A percentile compares a stretch with the other conserved stretches of the same genome.
Conservation (phyloP, 2,888 invertebrate genomes). For the Ormyrus labotus region DNA sequence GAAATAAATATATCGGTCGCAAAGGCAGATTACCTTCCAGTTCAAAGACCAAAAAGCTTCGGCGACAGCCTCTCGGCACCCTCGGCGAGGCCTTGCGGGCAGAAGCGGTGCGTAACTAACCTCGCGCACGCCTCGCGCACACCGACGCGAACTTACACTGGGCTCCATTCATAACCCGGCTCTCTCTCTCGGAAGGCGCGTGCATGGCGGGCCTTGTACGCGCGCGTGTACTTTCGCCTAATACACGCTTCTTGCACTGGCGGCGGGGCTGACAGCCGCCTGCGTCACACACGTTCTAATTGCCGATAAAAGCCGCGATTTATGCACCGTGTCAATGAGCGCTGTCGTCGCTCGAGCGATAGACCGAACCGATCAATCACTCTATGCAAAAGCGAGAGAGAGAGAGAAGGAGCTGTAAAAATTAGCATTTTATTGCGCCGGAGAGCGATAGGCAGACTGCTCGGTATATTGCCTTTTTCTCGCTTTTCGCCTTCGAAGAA, state of each 20-base stretch:
- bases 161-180: slow-evolving; percentile 69
- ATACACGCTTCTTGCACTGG: no score
- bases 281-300: not conserved
- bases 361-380: not conserved
- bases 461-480: not conserved
- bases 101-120: slow-evolving; percentile 73
- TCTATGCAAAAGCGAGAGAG: no score
- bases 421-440: not conserved
- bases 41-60: no score
- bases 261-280: not conserved
- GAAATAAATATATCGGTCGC: no score
- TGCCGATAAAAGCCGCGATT: slow-evolving; percentile 7
- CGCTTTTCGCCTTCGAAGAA: slow-evolving; percentile 5
- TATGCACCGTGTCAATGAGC: slow-evolving; percentile 26
- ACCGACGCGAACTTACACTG: slow-evolving; percentile 67
- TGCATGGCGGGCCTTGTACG: no score
- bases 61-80: no score
- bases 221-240: no score
- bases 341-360: slow-evolving; percentile 16
- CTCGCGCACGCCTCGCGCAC: slow-evolving; percentile 71
- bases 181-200: not conserved
- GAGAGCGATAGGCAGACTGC: not conserved
- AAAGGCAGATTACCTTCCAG: no score
- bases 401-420: not conserved
- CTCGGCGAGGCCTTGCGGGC: not conserved